Percentiles rank a stretch among this genome's conserved stretches.
Conservation (phyloP, 1,140 invertebrate species). For the Penaeus vannamei region DNA sequence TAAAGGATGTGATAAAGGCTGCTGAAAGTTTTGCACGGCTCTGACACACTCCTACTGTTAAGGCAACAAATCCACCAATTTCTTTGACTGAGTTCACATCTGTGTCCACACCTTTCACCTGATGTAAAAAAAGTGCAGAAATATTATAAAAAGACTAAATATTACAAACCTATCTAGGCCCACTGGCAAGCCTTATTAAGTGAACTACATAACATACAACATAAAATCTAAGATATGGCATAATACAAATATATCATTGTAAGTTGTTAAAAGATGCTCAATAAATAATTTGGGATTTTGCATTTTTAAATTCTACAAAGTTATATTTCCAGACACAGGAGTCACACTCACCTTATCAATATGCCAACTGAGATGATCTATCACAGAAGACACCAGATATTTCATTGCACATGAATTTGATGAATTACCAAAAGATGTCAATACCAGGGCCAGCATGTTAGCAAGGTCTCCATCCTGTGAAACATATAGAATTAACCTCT, state of each 20-base stretch:
- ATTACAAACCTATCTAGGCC: not conserved
- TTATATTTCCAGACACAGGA: too few species aligned
- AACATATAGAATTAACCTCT: not conserved
- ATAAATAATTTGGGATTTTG: too few species aligned
- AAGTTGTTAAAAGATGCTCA: too few species aligned
- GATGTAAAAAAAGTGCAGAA: not conserved
- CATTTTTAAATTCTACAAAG: not conserved
- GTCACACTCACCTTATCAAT: conserved; percentile 13
- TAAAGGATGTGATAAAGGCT: conserved; percentile 36
- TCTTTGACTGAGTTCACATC: conserved; percentile 10
- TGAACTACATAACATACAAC: not conserved
- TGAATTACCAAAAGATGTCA: conserved; percentile 11
- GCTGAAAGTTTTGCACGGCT: conserved; percentile 23
- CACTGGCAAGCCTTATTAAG: not conserved
- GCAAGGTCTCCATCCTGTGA: conserved; percentile 5
- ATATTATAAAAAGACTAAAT: not conserved
- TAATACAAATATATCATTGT: too few species aligned
- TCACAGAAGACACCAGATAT: conserved; percentile 31
- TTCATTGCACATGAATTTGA: conserved; percentile 22
- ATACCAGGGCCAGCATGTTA: conserved; percentile 22
- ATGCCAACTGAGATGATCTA: conserved; percentile 28
- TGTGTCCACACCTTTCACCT: conserved; percentile 30
- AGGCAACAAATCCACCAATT: conserved; percentile 19
- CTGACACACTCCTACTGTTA: conserved; percentile 51
- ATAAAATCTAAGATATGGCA: too few species aligned